A percentile compares a stretch with the other conserved stretches of the same genome.
Evolutionary conservation across 1,140 invertebrate genomes (phyloP).

Genomic region (Pteromalus puparum): DNA sequence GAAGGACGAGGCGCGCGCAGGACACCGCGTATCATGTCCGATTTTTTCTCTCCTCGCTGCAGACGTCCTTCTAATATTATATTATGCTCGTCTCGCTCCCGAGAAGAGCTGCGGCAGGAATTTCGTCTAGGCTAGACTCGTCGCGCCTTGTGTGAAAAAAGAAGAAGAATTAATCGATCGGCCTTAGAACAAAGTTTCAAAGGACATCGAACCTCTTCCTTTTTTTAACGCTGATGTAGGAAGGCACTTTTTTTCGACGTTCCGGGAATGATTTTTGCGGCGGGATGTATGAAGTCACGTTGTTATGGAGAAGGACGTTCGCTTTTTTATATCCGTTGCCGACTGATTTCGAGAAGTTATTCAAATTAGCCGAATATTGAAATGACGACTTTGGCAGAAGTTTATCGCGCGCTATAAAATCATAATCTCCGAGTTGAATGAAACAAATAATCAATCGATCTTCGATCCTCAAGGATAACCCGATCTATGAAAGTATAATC

Average conservation of each 20-base stretch:
- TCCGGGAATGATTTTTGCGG: neutral
- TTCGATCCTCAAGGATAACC: neutral
- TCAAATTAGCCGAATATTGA: neutral
- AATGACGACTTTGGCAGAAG: neutral
- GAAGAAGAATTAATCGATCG: neutral
- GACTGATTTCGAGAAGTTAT: neutral
- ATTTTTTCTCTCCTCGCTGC: slow-evolving; percentile 42
- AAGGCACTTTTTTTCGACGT: neutral
- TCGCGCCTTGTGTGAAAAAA: neutral
- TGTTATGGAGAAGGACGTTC: neutral
- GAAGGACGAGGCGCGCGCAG: slow-evolving; percentile 56
- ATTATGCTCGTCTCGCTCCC: neutral
- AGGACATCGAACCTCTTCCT: slow-evolving; percentile 41
- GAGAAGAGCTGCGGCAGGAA: neutral
- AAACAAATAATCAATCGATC: neutral
- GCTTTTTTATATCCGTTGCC: neutral
- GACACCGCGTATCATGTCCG: slow-evolving; percentile 56
- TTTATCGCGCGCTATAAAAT: neutral
- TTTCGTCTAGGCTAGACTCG: slow-evolving; percentile 34
- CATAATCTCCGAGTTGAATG: too few relatives aligned
- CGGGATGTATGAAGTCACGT: neutral
- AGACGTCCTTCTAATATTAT: slow-evolving; percentile 33
- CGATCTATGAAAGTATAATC: neutral
- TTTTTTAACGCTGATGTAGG: neutral
- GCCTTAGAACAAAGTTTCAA: slow-evolving; percentile 8